These are phyloP conservation scores for Rhinatrema bivittatum DNA, from an alignment of 2,797 vertebrate species.

Conservation along the genomic window DNA sequence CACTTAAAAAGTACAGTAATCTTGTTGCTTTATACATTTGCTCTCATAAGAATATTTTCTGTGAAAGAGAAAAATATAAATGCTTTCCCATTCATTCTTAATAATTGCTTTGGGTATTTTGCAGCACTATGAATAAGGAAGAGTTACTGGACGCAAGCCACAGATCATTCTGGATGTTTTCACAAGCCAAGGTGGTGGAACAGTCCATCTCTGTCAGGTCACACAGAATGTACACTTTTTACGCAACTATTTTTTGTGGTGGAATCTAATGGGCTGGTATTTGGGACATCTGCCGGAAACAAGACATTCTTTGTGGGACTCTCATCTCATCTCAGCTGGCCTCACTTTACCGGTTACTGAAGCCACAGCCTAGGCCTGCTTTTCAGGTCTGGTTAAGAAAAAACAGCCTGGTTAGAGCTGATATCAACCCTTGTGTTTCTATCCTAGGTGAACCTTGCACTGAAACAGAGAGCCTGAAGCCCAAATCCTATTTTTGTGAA, in stretches of 20 bases:
- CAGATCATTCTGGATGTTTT: slow-evolving; percentile 22
- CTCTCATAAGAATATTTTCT: too few relatives aligned
- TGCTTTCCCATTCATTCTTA: too few relatives aligned
- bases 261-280: slow-evolving; percentile 59
- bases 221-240: slow-evolving; percentile 44
- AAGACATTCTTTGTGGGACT: slow-evolving; percentile 78
- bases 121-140: background rate
- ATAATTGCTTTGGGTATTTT: background rate
- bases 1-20: too few relatives aligned
- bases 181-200: slow-evolving; percentile 18
- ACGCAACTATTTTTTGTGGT: slow-evolving; percentile 70
- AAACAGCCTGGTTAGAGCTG: slow-evolving; percentile 38
- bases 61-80: too few relatives aligned
- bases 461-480: slow-evolving; percentile 41
- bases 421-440: slow-evolving; percentile 37
- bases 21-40: too few relatives aligned
- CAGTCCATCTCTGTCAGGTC: slow-evolving; percentile 37
- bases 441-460: slow-evolving; percentile 26
- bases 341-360: slow-evolving; percentile 46
- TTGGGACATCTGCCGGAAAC: slow-evolving; percentile 89
- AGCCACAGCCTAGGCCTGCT: slow-evolving; percentile 69
- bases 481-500: slow-evolving; percentile 42
- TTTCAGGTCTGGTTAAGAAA: slow-evolving; percentile 55
- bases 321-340: slow-evolving; percentile 63
- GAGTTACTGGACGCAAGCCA: slow-evolving; percentile 15